These are phyloP conservation scores for Meganola albula DNA, from an alignment of 2,888 invertebrate species.

Conservation along the genomic window DNA sequence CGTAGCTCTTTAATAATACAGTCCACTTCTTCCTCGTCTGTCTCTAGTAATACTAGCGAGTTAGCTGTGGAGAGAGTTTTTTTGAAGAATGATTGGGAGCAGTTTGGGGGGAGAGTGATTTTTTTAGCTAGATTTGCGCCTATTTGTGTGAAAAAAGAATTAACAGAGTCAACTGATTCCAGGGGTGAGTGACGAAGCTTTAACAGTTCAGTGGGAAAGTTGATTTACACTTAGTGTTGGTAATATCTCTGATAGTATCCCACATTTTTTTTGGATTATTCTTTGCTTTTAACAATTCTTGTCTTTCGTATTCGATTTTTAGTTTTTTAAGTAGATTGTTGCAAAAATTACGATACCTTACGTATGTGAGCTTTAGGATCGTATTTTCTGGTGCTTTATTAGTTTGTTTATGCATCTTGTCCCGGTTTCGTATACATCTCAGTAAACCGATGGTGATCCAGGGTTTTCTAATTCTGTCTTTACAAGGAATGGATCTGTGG, in stretches of 20 bases:
- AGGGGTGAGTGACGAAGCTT: background rate
- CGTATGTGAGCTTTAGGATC: background rate
- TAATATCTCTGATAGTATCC: background rate
- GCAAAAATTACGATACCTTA: conserved; percentile 4
- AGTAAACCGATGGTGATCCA: background rate
- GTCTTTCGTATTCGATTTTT: background rate
- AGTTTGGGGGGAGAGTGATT: background rate
- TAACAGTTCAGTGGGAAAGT: background rate
- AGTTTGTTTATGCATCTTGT: background rate
- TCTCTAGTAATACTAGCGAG: background rate
- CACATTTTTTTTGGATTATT: conserved; percentile 1
- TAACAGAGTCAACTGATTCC: background rate
- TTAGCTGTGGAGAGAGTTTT: background rate
- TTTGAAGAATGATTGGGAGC: background rate
- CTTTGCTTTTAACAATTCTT: background rate
- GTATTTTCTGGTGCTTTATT: conserved; percentile 1
- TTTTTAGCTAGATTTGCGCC: background rate
- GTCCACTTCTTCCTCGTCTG: background rate
- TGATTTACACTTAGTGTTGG: background rate
- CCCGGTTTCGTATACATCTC: no score
- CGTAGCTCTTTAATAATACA: background rate
- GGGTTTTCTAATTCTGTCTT: background rate
- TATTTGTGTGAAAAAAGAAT: background rate
- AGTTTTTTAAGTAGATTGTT: conserved; percentile 2
- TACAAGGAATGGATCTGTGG: background rate